Evolutionary conservation across 2,797 vertebrate species (phyloP).

Genomic region (Coluber constrictor): DNA sequence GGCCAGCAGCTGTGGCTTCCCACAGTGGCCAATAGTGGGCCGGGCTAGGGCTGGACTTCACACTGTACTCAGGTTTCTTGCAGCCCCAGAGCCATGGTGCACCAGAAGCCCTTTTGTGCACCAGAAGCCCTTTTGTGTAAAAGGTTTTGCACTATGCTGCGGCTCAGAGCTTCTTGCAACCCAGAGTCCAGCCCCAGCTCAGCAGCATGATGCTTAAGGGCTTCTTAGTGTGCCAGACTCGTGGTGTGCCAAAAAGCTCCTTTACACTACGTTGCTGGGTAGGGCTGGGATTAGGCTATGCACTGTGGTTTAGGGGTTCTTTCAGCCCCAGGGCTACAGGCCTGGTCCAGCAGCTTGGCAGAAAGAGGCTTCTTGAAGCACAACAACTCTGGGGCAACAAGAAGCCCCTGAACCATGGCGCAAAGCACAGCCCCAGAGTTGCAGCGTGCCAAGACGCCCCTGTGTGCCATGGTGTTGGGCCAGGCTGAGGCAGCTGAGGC

Average conservation of each 20-base stretch:
- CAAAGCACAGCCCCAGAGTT: background rate
- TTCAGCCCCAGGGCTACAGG: background rate
- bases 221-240: background rate
- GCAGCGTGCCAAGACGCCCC: background rate
- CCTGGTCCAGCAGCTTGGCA: background rate
- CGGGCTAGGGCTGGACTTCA: background rate
- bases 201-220: background rate
- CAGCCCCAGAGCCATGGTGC: background rate
- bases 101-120: background rate
- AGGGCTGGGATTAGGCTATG: background rate
- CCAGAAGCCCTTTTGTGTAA: background rate
- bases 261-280: background rate
- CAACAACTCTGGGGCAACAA: background rate
- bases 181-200: background rate
- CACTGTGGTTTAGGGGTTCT: background rate
- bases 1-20: background rate
- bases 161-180: background rate
- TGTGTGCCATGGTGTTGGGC: background rate
- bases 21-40: background rate
- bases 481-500: background rate
- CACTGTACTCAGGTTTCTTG: background rate
- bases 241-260: background rate
- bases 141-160: background rate
- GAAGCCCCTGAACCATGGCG: background rate
- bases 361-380: background rate